Evolutionary conservation across 2,797 vertebrate species (phyloP).

Genomic region (Premnoplex brunnescens): DNA sequence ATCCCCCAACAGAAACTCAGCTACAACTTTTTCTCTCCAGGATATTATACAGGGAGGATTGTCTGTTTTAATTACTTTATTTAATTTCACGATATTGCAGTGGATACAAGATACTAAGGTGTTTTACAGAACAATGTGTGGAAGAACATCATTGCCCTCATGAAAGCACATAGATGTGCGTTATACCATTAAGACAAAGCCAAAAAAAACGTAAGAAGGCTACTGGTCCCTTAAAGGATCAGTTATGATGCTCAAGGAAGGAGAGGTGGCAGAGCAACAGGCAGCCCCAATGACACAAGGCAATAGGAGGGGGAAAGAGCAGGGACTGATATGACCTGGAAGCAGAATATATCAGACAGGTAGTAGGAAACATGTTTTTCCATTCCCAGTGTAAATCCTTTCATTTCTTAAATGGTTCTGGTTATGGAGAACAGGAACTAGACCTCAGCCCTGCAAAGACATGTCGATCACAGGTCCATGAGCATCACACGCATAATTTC

Average conservation of each 20-base stretch:
- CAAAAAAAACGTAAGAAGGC: not conserved
- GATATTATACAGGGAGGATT: not conserved
- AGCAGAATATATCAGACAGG: not conserved
- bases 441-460: not conserved
- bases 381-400: not conserved
- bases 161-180: not conserved
- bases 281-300: not conserved
- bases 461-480: not conserved
- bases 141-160: not conserved
- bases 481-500: accelerated
- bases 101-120: not conserved
- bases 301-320: not conserved
- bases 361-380: not conserved
- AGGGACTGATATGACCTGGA: not conserved
- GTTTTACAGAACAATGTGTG: not conserved
- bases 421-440: not conserved
- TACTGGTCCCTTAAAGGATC: not conserved
- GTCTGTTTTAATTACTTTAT: not conserved
- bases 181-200: not conserved
- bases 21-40: conserved; percentile 23
- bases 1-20: conserved; percentile 8
- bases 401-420: not conserved
- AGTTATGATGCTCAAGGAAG: not conserved
- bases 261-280: not conserved
- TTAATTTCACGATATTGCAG: not conserved